Percentiles rank a stretch among this genome's conserved stretches.
These are phyloP conservation scores for Mythimna lalbum DNA, from an alignment of 2,888 invertebrate genomes.

Conservation along the genomic window DNA sequence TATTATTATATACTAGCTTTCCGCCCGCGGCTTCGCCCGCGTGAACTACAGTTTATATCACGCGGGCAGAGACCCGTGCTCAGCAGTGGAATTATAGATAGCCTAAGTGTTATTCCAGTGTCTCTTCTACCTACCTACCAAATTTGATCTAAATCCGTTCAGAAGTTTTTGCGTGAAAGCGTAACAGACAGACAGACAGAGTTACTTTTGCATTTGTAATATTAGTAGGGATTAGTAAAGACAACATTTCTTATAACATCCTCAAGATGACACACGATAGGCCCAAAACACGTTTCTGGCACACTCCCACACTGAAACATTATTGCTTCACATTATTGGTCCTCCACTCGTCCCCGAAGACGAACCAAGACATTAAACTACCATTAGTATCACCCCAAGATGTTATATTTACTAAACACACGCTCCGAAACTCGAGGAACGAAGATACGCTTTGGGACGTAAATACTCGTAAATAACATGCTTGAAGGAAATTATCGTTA, in stretches of 20 bases:
- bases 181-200: no score
- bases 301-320: neutral
- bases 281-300: constrained; percentile 4
- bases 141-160: no score
- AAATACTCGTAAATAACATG: constrained; percentile 39
- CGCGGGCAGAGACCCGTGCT: no score
- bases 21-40: no score
- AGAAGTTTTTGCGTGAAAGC: no score
- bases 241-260: constrained; percentile 14
- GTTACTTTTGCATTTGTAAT: no score
- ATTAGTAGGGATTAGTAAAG: no score
- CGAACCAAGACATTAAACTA: constrained; percentile 32
- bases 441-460: constrained; percentile 11
- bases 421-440: constrained; percentile 9
- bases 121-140: no score
- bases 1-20: no score
- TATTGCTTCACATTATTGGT: constrained; percentile 22
- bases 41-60: no score
- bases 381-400: constrained; percentile 42
- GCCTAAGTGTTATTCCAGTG: no score
- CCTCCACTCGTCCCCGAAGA: constrained; percentile 22
- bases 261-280: constrained; percentile 8
- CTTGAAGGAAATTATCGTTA: constrained; percentile 2
- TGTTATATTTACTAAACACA: constrained; percentile 37
- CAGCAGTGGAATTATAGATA: no score